Evolutionary conservation across 2,888 invertebrate species (phyloP).

Genomic region (Orchesellides sinensis): DNA sequence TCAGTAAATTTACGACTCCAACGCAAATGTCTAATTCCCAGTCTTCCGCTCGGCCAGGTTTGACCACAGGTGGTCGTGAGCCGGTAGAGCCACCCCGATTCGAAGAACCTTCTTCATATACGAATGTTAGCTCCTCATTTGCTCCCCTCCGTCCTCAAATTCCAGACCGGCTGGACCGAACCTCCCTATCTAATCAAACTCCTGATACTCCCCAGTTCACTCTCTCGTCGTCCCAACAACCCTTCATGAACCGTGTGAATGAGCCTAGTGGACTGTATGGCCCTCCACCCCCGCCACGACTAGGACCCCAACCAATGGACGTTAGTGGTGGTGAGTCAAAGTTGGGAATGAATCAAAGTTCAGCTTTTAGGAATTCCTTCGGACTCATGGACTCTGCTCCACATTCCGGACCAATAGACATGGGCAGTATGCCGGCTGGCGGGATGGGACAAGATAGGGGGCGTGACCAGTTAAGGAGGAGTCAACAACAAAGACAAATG

Average conservation of each 20-base stretch:
- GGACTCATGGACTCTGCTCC: constrained; percentile 68
- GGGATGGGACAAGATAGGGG: constrained; percentile 68
- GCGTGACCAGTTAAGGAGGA: constrained; percentile 70
- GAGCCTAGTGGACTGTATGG: constrained; percentile 66
- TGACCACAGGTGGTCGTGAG: constrained; percentile 59
- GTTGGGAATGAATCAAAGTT: constrained; percentile 59
- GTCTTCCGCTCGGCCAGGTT: constrained; percentile 49
- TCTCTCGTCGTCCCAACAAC: constrained; percentile 65
- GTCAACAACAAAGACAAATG: too few species aligned
- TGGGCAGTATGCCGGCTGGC: constrained; percentile 57
- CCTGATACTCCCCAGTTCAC: constrained; percentile 67
- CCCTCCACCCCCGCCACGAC: constrained; percentile 48
- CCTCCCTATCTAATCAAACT: constrained; percentile 66
- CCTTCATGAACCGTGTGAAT: constrained; percentile 71
- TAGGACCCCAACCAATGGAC: constrained; percentile 68
- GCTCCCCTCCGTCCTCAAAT: constrained; percentile 72
- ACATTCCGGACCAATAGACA: constrained; percentile 72
- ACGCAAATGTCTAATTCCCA: constrained; percentile 74
- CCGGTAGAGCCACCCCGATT: constrained; percentile 67
- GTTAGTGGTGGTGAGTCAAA: constrained; percentile 63
- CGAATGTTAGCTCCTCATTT: constrained; percentile 48
- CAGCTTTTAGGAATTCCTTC: constrained; percentile 68
- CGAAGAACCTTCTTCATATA: constrained; percentile 58
- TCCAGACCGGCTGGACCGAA: constrained; percentile 75
- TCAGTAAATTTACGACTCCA: constrained; percentile 78